These are phyloP conservation scores for Somateria mollissima DNA, from an alignment of 2,797 vertebrate genomes.

Conservation along the genomic window DNA sequence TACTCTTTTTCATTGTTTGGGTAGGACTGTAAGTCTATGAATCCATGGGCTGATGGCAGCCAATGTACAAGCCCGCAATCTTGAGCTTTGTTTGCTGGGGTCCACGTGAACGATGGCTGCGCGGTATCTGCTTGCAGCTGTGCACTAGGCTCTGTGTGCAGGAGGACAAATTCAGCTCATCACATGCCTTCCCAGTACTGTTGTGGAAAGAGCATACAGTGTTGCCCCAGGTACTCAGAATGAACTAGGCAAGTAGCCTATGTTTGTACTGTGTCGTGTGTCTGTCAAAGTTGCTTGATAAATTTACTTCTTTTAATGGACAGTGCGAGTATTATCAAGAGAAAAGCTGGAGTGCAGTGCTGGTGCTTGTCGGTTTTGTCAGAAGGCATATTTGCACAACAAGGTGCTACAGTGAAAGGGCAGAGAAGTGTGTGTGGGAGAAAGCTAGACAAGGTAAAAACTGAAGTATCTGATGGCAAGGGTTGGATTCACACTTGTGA, in stretches of 20 bases:
- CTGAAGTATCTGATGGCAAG: background rate
- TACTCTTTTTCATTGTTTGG: background rate
- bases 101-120: accelerated
- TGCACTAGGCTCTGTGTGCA: accelerated
- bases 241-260: accelerated
- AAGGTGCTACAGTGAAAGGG: background rate
- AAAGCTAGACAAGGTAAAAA: background rate
- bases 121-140: background rate
- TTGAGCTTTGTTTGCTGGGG: background rate
- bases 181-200: background rate
- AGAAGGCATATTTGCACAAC: background rate
- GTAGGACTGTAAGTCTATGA: background rate
- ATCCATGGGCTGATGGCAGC: background rate
- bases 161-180: background rate
- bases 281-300: background rate
- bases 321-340: background rate
- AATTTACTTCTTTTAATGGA: background rate
- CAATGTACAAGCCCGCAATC: background rate
- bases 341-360: background rate
- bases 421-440: accelerated
- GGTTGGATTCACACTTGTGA: background rate
- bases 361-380: background rate
- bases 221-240: background rate
- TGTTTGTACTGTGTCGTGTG: background rate
- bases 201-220: background rate